Percentiles rank a stretch among this genome's conserved stretches.
phyloP scores from a whole-genome alignment of 2,888 invertebrate species.

The Tribolium freemani region DNA sequence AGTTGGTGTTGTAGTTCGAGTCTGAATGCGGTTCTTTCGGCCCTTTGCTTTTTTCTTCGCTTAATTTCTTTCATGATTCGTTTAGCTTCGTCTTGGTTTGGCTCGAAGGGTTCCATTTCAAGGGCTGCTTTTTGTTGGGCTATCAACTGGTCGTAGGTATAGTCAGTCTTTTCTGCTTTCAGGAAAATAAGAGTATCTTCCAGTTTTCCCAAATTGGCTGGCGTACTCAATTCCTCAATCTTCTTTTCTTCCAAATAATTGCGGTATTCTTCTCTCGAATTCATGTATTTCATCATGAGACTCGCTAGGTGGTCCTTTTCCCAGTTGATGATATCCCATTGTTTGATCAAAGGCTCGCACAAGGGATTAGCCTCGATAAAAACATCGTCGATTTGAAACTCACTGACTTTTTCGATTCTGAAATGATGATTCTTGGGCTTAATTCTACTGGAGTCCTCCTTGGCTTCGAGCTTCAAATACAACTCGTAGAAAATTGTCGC shows the following conservation, averaged over 20 bases:
- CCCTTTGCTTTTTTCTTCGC: slow-evolving; percentile 66
- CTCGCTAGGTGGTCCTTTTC: slow-evolving; percentile 69
- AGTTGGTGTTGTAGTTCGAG: slow-evolving; percentile 70
- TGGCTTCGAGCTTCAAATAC: slow-evolving; percentile 74
- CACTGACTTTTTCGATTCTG: neutral
- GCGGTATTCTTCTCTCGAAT: slow-evolving; percentile 59
- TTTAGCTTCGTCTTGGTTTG: slow-evolving; percentile 61
- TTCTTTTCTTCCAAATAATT: slow-evolving; percentile 23
- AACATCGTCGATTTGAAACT: neutral
- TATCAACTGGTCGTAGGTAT: slow-evolving; percentile 56
- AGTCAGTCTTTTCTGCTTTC: slow-evolving; percentile 9
- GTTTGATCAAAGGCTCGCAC: slow-evolving; percentile 68
- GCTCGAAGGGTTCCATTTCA: slow-evolving; percentile 47
- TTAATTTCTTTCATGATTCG: slow-evolving; percentile 70
- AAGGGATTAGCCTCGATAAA: slow-evolving; percentile 59
- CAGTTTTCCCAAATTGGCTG: neutral
- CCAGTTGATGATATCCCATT: slow-evolving; percentile 72
- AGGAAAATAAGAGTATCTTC: neutral
- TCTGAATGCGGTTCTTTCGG: slow-evolving; percentile 69
- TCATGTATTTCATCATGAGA: slow-evolving; percentile 62
- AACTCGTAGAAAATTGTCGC: slow-evolving; percentile 75
- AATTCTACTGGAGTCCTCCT: slow-evolving; percentile 63
- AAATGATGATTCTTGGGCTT: slow-evolving; percentile 62
- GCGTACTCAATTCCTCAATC: neutral
- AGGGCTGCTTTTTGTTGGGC: slow-evolving; percentile 52